phyloP scores from a whole-genome alignment of 2,113 vertebrate genomes.

The Microcebus jonahi region DNA sequence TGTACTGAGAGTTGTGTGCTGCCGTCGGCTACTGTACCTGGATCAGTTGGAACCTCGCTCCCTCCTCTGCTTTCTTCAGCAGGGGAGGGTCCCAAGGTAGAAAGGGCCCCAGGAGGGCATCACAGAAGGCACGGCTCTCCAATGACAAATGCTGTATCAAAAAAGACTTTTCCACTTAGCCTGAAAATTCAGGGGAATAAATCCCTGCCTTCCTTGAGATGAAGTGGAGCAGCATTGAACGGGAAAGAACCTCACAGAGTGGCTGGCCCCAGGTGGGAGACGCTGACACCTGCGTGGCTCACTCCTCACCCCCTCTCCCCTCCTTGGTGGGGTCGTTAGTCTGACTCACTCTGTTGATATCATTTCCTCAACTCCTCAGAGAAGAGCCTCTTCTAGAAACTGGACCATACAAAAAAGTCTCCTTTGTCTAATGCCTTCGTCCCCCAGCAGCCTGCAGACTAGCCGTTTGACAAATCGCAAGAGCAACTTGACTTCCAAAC shows the following conservation, averaged over 20 bases:
- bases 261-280: neutral
- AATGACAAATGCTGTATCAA: neutral
- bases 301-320: neutral
- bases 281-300: neutral
- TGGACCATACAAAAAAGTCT: neutral
- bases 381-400: neutral
- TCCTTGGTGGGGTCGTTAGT: neutral
- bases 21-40: neutral
- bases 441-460: neutral
- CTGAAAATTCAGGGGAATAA: conserved; percentile 11
- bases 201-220: neutral
- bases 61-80: neutral
- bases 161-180: neutral
- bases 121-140: neutral
- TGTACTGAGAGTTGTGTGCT: neutral
- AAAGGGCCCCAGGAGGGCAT: neutral
- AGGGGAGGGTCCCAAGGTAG: neutral
- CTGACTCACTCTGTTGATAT: neutral
- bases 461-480: neutral
- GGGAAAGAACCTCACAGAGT: neutral
- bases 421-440: neutral
- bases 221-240: neutral
- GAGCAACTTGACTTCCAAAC: neutral
- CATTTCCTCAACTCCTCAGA: conserved; percentile 9
- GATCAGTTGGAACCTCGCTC: neutral